Conservation (phyloP, 1,140 invertebrate genomes). For the Drosophila azteca region DNA sequence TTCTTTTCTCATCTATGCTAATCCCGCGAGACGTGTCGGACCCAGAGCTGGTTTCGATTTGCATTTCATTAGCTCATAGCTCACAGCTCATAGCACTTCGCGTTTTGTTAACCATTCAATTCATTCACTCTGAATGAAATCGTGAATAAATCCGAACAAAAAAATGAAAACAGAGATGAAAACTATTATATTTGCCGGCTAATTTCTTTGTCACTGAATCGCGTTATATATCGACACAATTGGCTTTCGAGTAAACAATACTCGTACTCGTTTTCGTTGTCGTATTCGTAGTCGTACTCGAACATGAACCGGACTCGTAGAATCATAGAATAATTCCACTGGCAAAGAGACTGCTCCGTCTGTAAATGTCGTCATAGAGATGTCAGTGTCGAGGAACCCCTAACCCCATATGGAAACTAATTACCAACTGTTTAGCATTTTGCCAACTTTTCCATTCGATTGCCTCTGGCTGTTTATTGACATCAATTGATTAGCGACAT, state of each 20-base stretch:
- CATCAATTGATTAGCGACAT: slow-evolving; percentile 11
- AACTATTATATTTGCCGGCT: slow-evolving; percentile 38
- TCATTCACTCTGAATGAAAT: slow-evolving; percentile 64
- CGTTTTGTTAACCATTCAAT: slow-evolving; percentile 43
- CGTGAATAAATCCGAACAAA: slow-evolving; percentile 38
- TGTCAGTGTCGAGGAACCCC: slow-evolving; percentile 27
- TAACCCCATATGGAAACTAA: slow-evolving; percentile 2
- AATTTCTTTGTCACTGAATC: slow-evolving; percentile 28
- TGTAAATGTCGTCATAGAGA: slow-evolving; percentile 19
- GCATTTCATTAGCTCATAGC: slow-evolving; percentile 55
- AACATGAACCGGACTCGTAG: slow-evolving; percentile 3
- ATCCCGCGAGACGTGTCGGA: slow-evolving; percentile 18
- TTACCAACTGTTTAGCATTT: slow-evolving; percentile 13
- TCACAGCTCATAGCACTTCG: slow-evolving; percentile 44
- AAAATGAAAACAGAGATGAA: slow-evolving; percentile 3
- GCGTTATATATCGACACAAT: slow-evolving; percentile 28
- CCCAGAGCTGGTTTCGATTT: slow-evolving; percentile 33
- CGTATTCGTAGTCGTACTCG: too few species aligned
- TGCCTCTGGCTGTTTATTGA: slow-evolving; percentile 26
- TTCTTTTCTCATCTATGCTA: slow-evolving; percentile 25
- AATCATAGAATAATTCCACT: slow-evolving; percentile 25
- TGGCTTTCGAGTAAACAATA: slow-evolving; percentile 19
- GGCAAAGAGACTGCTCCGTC: slow-evolving; percentile 5
- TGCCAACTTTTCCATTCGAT: slow-evolving; percentile 28
- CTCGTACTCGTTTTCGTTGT: slow-evolving; percentile 6